phyloP scores from a whole-genome alignment of 2,888 invertebrate species.

The Drosophila koepferae region DNA sequence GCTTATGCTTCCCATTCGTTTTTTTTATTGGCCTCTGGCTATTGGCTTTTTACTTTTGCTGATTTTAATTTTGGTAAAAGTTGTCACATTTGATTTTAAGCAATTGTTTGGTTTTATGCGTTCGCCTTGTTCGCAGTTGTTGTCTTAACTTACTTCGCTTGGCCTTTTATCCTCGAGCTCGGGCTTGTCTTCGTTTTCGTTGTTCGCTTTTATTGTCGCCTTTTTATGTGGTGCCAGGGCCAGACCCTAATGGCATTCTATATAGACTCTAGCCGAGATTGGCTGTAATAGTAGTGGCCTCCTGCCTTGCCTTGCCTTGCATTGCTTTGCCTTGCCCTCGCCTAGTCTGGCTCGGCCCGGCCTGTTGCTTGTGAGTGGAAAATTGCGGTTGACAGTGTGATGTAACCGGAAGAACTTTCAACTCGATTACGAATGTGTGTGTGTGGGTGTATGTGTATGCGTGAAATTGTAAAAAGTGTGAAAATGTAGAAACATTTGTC shows the following conservation, averaged over 20 bases:
- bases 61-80: slow-evolving; percentile 80
- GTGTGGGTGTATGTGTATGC: slow-evolving; percentile 13
- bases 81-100: slow-evolving; percentile 80
- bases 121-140: slow-evolving; percentile 54
- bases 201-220: slow-evolving; percentile 45
- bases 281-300: slow-evolving; percentile 41
- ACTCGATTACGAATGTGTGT: slow-evolving; percentile 27
- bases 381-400: slow-evolving; percentile 53
- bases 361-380: slow-evolving; percentile 54
- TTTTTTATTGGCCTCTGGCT: slow-evolving; percentile 38
- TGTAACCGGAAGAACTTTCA: slow-evolving; percentile 52
- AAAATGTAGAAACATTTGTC: slow-evolving; percentile 29
- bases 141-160: slow-evolving; percentile 63
- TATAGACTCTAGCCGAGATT: slow-evolving; percentile 42
- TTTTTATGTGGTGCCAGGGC: slow-evolving; percentile 45
- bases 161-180: slow-evolving; percentile 17
- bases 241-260: slow-evolving; percentile 53
- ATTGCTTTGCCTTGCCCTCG: not conserved
- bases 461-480: slow-evolving; percentile 16
- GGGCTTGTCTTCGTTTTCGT: slow-evolving; percentile 27
- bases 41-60: slow-evolving; percentile 61
- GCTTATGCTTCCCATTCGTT: not conserved
- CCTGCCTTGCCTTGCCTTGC: slow-evolving; percentile 6
- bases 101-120: slow-evolving; percentile 79
- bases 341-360: slow-evolving; percentile 2